These are phyloP conservation scores for Oncorhynchus nerka DNA, from an alignment of 2,113 vertebrate genomes.

Conservation along the genomic window DNA sequence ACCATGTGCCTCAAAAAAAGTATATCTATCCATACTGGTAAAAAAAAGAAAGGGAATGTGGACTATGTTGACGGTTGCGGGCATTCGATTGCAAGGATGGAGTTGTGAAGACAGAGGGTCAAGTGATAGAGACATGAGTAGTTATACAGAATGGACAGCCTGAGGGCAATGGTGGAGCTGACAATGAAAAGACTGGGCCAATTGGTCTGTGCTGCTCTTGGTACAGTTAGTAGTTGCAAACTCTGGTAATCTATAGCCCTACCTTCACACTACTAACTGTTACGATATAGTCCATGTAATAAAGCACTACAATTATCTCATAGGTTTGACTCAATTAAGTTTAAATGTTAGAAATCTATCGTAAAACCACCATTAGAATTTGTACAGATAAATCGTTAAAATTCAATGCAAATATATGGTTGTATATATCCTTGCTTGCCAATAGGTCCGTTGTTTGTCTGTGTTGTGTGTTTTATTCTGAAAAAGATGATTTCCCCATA, in stretches of 20 bases:
- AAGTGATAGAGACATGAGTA: background rate
- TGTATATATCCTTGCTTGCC: background rate
- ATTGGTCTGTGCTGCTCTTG: background rate
- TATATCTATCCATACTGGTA: background rate
- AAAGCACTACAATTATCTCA: constrained; percentile 9
- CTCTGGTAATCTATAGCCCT: constrained; percentile 6
- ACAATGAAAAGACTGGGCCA: constrained; percentile 20
- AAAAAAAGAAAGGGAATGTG: background rate
- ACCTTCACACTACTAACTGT: constrained; percentile 18
- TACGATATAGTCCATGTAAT: background rate
- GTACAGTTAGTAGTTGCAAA: constrained; percentile 4
- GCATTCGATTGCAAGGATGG: background rate
- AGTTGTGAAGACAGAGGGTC: background rate
- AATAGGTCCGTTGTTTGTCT: constrained; percentile 22
- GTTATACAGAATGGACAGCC: background rate
- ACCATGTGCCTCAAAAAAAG: background rate
- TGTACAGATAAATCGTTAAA: constrained; percentile 14
- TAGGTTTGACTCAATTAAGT: background rate
- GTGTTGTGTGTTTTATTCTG: constrained; percentile 15
- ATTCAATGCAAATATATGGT: constrained; percentile 19
- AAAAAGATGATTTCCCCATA: background rate
- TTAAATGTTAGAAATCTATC: background rate
- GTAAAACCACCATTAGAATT: background rate
- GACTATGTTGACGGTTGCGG: background rate
- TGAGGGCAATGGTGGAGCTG: background rate